Conservation (phyloP, 1,140 invertebrate species). For the Luehdorfia chinensis region DNA sequence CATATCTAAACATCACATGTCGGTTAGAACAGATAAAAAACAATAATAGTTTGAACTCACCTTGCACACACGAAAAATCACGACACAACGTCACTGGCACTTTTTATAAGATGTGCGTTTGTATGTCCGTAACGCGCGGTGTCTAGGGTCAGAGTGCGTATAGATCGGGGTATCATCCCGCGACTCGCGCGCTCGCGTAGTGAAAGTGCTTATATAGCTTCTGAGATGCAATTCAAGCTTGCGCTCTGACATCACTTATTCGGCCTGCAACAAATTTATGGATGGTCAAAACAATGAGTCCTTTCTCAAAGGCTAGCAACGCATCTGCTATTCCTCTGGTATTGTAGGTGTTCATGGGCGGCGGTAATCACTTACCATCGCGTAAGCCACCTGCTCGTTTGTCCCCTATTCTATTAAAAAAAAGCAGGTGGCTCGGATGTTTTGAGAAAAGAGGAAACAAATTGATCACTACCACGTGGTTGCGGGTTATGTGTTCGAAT, state of each 20-base stretch:
- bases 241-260: conserved; percentile 33
- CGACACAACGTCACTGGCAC: conserved; percentile 56
- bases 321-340: no score
- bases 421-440: no score
- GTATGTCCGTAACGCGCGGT: conserved; percentile 33
- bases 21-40: no score
- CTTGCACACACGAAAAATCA: conserved; percentile 48
- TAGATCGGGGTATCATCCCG: conserved; percentile 37
- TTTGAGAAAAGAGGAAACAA: no score
- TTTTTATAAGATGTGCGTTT: conserved; percentile 18
- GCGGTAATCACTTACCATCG: no score
- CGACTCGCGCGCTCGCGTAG: conserved; percentile 51
- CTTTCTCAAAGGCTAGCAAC: no score
- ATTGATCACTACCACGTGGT: no score
- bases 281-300: conserved; percentile 25
- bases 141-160: conserved; percentile 57
- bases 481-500: no score
- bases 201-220: conserved; percentile 72
- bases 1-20: no score
- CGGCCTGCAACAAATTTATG: conserved; percentile 26
- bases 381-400: no score
- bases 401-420: no score
- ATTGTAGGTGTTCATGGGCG: no score
- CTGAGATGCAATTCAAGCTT: conserved; percentile 32
- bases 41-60: conserved; percentile 34